Conservation (phyloP, 2,797 vertebrate genomes). For the Uromys caudimaculatus region DNA sequence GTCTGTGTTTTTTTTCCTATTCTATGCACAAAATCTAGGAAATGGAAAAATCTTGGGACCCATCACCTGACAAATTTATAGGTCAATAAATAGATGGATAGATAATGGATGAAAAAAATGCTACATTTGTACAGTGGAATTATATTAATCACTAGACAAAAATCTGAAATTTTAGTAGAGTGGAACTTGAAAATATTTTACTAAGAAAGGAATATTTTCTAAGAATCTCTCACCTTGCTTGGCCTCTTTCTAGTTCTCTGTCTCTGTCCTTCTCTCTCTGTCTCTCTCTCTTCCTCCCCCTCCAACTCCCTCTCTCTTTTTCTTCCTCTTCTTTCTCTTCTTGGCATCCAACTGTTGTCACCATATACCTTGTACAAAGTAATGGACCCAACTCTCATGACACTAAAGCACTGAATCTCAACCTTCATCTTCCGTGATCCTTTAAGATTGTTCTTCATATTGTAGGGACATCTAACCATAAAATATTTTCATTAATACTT, state of each 20-base stretch:
- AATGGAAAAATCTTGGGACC: too few species aligned
- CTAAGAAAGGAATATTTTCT: neutral
- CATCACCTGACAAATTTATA: too few species aligned
- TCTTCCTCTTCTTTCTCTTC: neutral
- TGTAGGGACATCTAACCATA: neutral
- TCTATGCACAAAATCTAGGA: neutral
- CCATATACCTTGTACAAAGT: neutral
- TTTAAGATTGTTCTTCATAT: neutral
- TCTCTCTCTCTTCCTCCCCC: neutral
- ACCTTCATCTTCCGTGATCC: neutral
- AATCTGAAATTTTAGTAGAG: neutral
- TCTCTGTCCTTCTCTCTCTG: neutral
- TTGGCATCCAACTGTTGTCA: too few species aligned
- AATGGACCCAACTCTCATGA: too few species aligned
- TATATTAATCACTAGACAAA: neutral
- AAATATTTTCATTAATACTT: neutral
- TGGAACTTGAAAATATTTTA: neutral
- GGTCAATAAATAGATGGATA: neutral
- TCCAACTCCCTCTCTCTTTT: neutral
- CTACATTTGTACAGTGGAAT: neutral
- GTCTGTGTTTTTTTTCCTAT: neutral
- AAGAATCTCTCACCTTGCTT: neutral
- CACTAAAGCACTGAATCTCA: neutral
- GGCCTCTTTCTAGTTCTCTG: too few species aligned
- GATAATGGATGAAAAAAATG: neutral